Evolutionary conservation across 2,888 invertebrate species (phyloP).

Genomic region (Hydraecia micacea): DNA sequence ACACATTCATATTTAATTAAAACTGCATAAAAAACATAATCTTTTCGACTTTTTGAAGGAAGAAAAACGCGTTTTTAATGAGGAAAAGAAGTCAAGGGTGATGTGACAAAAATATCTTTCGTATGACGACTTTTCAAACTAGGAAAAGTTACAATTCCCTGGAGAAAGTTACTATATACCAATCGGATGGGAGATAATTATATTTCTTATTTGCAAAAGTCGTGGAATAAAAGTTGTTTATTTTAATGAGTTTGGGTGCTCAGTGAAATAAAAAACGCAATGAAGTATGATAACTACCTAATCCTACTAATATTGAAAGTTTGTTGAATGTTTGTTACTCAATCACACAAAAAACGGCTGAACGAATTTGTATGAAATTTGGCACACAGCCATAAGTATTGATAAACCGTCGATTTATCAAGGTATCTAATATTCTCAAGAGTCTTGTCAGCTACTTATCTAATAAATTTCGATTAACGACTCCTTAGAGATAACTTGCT

Average conservation of each 20-base stretch:
- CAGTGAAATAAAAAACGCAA: slow-evolving; percentile 1
- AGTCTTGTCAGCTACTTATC: not conserved
- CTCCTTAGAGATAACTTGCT: not conserved
- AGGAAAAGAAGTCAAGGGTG: not conserved
- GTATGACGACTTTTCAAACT: not conserved
- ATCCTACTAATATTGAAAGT: not conserved
- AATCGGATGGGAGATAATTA: slow-evolving; percentile 13
- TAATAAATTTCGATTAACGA: slow-evolving; percentile 5
- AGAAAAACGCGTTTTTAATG: not conserved
- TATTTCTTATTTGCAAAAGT: slow-evolving; percentile 18
- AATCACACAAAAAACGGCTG: not conserved
- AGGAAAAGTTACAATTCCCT: slow-evolving; percentile 7
- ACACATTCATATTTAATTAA: not conserved
- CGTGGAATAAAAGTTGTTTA: slow-evolving; percentile 14
- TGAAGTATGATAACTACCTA: not conserved
- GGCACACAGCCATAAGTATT: not conserved
- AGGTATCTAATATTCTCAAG: not conserved
- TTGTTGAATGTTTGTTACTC: not conserved
- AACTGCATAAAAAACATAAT: not conserved
- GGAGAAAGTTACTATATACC: slow-evolving; percentile 30
- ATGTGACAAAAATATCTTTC: slow-evolving; percentile 17
- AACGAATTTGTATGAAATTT: not conserved
- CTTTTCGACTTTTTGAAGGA: not conserved
- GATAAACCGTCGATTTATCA: not conserved
- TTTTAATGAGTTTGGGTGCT: slow-evolving; percentile 15